Percentiles rank a stretch among this genome's conserved stretches.
These are phyloP conservation scores for Notechis scutatus DNA, from an alignment of 2,113 vertebrate species.

Conservation along the genomic window DNA sequence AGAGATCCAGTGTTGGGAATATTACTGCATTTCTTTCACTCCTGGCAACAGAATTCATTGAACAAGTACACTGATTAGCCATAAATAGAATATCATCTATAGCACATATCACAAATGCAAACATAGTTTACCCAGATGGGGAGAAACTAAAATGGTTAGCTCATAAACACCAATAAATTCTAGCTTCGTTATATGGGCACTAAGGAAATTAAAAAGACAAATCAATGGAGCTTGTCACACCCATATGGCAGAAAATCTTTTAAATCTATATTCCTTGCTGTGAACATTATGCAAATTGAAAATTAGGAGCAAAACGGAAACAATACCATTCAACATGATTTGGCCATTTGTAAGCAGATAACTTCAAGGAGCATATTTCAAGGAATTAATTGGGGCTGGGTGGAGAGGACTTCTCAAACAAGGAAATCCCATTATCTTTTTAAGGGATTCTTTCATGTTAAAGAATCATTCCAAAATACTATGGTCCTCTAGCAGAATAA, in stretches of 20 bases:
- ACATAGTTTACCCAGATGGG: conserved; percentile 17
- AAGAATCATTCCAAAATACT: not conserved
- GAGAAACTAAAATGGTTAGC: conserved; percentile 38
- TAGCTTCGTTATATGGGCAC: conserved; percentile 37
- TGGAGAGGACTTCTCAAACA: conserved; percentile 5
- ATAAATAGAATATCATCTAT: conserved; percentile 13
- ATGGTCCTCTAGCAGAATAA: not conserved
- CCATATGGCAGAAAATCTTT: conserved; percentile 46
- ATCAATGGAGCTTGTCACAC: conserved; percentile 44
- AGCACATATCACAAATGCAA: conserved; percentile 25
- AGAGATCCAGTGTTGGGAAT: not conserved
- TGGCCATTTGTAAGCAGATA: conserved; percentile 12
- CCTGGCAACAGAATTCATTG: not conserved
- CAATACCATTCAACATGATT: conserved; percentile 22
- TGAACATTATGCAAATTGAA: conserved; percentile 49
- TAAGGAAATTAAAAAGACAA: conserved; percentile 49
- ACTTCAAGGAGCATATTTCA: conserved; percentile 28
- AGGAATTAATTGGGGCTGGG: conserved; percentile 12
- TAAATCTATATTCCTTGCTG: conserved; percentile 51
- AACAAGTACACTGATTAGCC: conserved; percentile 5
- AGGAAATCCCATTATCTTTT: not conserved
- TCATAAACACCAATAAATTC: conserved; percentile 38
- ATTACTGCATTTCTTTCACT: conserved; percentile 6
- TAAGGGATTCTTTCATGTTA: not conserved
- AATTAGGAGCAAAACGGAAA: conserved; percentile 42